A percentile compares a stretch with the other conserved stretches of the same genome.
Conservation (phyloP, 2,113 vertebrate genomes). For the Solenodon paradoxus region DNA sequence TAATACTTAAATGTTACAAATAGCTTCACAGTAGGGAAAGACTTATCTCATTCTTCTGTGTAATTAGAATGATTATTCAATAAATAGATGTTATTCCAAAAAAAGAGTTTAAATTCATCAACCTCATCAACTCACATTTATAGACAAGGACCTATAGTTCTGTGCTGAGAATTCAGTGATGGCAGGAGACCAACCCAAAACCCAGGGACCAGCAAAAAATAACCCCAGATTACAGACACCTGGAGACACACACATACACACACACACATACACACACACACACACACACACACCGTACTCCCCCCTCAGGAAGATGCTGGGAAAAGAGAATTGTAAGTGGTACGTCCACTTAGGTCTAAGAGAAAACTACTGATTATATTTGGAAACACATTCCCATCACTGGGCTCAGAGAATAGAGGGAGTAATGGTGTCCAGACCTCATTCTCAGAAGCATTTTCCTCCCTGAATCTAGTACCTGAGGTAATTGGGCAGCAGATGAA, state of each 20-base stretch:
- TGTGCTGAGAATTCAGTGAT: not conserved
- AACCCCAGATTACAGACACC: not conserved
- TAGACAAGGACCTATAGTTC: not conserved
- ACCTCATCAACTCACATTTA: conserved; percentile 4
- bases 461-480: not conserved
- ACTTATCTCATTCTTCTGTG: conserved; percentile 25
- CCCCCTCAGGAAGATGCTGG: not conserved
- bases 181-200: not conserved
- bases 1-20: conserved; percentile 28
- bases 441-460: not conserved
- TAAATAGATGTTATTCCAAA: conserved; percentile 31
- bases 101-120: conserved; percentile 32
- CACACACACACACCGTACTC: no score
- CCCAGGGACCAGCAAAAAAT: not conserved
- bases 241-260: not conserved
- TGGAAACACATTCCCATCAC: not conserved
- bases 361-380: conserved; percentile 26
- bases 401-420: not conserved
- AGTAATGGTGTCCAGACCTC: not conserved
- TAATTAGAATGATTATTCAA: conserved; percentile 50
- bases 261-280: not conserved
- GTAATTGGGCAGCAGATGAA: not conserved
- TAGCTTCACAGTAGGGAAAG: not conserved
- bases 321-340: not conserved
- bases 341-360: not conserved